phyloP scores from a whole-genome alignment of 2,113 vertebrate genomes.

The Pelecanoides urinatrix region DNA sequence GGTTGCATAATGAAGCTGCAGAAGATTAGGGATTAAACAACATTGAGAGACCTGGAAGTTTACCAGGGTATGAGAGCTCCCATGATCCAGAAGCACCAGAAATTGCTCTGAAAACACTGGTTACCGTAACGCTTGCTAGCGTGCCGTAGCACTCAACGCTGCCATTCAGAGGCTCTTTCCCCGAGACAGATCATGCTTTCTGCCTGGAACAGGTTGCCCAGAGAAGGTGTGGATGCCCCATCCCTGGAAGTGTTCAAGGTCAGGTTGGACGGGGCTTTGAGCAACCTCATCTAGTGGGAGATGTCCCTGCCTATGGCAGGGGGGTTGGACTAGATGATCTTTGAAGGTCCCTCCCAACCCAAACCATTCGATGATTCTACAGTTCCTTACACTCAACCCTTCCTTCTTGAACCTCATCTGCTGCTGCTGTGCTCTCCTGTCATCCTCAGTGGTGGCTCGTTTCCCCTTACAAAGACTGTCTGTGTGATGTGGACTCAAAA shows the following conservation, averaged over 20 bases:
- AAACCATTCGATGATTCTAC: background rate
- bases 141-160: fast-evolving
- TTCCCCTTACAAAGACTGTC: background rate
- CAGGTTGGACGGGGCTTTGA: background rate
- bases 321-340: background rate
- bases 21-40: background rate
- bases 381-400: background rate
- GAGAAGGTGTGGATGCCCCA: background rate
- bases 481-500: background rate
- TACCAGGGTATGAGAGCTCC: background rate
- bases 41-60: background rate
- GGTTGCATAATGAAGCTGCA: background rate
- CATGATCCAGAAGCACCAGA: background rate
- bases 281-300: background rate
- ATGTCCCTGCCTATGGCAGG: no score
- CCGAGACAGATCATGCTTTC: background rate
- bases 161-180: background rate
- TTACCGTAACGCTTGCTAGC: background rate
- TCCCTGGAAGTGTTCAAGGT: background rate
- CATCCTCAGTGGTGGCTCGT: fast-evolving
- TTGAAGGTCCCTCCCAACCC: background rate
- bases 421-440: background rate
- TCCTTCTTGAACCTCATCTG: background rate
- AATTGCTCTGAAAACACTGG: background rate
- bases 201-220: background rate